Base-by-base conservation (phyloP, 2,113 vertebrate species). In the Setophaga kirtlandii region DNA sequence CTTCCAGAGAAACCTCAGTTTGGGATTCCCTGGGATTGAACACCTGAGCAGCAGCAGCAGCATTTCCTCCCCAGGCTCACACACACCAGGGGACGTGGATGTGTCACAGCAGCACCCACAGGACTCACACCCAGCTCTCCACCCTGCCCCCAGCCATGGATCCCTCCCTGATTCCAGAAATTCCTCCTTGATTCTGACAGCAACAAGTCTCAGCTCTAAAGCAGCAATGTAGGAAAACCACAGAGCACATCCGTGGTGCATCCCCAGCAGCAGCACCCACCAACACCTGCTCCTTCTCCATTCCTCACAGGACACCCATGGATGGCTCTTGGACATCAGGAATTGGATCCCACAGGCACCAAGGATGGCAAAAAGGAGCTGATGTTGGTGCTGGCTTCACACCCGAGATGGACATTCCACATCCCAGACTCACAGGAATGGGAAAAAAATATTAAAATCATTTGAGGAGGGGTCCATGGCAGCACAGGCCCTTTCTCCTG, bases 141-240 rank as follows among this genome's bases (percentile, higher is more conserved):
- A n/a, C 41, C n/a, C 83, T 27, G 39, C 62, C 3, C 12, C 71
- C 77, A 39, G 33, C 53, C 7, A 0, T 2, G 9, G 27, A n/a
- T 30, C 59, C 3, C 0, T 2, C 21, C 68, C 20, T 3, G 24
- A 7, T 44, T 30, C 58, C 22, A 31, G 33, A 39, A 70, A 53
- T 67, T 67, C 58, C 47, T 37, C 33, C 12, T 30, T 3, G 44
- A 15, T 84, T 33, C 68, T 33, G 15, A 37, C 24, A 71, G 64
- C 55, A 47, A 1, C 7, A 3, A 31, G 70, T 6, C 35, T 30
- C 9, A 3, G n/a, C 46, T 82, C 20, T 50, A 22, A 44, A 68
- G 8, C 16, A 16, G 28, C 3, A 8, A 9, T 0, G 10, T 0
- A 3, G 37, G 52, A 17, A 62, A 56, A 75, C 21, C 49, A 4